These are phyloP conservation scores for Myiotriccus ornatus DNA, from an alignment of 2,797 vertebrate species.

Conservation along the genomic window DNA sequence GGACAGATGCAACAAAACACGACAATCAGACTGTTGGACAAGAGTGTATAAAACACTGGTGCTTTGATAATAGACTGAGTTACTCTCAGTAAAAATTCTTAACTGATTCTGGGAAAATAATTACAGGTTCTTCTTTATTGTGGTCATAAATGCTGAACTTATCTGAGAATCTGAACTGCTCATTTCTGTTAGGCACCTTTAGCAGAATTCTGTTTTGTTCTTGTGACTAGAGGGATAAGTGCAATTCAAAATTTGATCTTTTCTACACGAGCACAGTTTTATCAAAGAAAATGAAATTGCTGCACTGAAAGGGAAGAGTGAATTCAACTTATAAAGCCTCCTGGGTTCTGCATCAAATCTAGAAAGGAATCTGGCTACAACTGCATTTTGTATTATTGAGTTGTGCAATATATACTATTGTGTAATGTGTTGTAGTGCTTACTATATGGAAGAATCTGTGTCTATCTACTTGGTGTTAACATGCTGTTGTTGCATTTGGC, in stretches of 20 bases:
- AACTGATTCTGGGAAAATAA: background rate
- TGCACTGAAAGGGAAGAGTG: background rate
- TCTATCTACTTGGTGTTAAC: background rate
- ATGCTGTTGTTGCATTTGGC: background rate
- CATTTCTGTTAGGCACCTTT: background rate
- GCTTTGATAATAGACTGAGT: background rate
- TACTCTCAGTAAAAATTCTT: background rate
- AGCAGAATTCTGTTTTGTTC: background rate
- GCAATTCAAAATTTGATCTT: background rate
- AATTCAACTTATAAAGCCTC: background rate
- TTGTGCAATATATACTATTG: background rate
- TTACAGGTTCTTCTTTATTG: background rate
- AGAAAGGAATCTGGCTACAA: background rate
- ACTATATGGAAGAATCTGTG: background rate
- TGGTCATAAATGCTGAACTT: background rate
- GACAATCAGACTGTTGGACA: background rate
- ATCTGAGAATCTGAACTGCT: background rate
- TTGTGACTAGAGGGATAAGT: background rate
- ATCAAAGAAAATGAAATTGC: background rate
- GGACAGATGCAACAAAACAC: background rate
- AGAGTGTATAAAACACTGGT: background rate
- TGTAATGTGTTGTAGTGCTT: background rate
- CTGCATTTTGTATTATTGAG: background rate
- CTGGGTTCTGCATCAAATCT: background rate
- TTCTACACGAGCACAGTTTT: background rate